Evolutionary conservation across 2,113 vertebrate genomes (phyloP), one percentile per base, ranked within the genome.

Genomic region (Xenopus borealis): DNA sequence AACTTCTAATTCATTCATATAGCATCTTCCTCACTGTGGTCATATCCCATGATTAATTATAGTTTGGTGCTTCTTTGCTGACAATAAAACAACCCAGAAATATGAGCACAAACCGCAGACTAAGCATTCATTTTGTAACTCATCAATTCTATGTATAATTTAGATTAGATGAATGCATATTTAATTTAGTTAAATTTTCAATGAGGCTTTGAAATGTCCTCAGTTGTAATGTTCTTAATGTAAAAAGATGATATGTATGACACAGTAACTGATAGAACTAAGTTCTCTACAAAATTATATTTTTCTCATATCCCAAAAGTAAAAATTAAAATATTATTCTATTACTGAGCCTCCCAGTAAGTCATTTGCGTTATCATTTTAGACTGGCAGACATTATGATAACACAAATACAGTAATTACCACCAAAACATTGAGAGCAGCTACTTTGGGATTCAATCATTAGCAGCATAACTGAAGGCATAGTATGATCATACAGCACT

Each of bases 111-210:
- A 75, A 69, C 46, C 66, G 62, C 73, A 75, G 69, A 75, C 66
- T 69, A 75, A 75, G 73, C 57, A 75, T 75, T 75, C 73, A 75
- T 75, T 75, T 75, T 69, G 73, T 75, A 75, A 75, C 73, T 75
- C 73, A 30, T 75, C 66, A 75, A 63, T 69, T 75, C 66, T 66
- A 75, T 75, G 66, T 75, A 75, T 75, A 75, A 75, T 75, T 75
- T 75, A 75, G 44, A 75, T 69, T 69, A 62, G 46, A 75, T 69
- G 62, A 66, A 75, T 75, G 62, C 73, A 75, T 75, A 75, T 75
- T 75, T 75, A 75, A 75, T 75, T 69, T 40, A 45, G 62, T 45
- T 75, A 75, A 69, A 75, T 45, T 75, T 75, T 75, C 50, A 69
- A 46, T n/a, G 27, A 75, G 66, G 73, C 66, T 75, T 75, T 62